Evolutionary conservation across 2,113 vertebrate species (phyloP).

Genomic region (Tor tambroides): DNA sequence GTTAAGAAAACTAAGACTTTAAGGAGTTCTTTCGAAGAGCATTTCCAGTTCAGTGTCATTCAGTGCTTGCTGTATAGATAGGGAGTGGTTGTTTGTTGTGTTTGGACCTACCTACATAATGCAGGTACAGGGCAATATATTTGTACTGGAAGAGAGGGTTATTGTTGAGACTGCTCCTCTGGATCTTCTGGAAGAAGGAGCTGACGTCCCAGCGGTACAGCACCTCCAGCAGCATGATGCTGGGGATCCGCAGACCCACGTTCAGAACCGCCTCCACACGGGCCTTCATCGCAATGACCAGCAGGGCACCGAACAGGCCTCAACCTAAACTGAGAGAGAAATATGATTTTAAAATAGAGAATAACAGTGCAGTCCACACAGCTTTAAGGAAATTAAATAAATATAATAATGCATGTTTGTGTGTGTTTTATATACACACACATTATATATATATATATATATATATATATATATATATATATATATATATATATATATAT

Average conservation of each 20-base stretch:
- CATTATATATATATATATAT: too few relatives aligned
- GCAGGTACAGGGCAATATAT: constrained; percentile 97
- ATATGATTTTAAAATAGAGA: neutral
- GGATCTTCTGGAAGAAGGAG: constrained; percentile 99
- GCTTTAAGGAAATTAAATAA: too few relatives aligned
- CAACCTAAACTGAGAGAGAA: constrained; percentile 56
- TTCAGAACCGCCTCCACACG: constrained; percentile 94
- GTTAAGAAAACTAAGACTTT: neutral
- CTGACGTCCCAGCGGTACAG: constrained; percentile 98
- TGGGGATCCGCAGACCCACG: constrained; percentile 95
- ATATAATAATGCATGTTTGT: too few relatives aligned
- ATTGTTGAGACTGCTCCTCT: constrained; percentile 94
- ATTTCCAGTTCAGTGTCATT: constrained; percentile 1
- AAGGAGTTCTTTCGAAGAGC: neutral
- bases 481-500: too few relatives aligned
- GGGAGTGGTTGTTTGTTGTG: neutral
- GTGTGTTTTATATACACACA: too few relatives aligned
- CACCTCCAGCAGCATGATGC: constrained; percentile 98
- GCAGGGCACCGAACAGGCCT: constrained; percentile 64
- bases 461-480: too few relatives aligned
- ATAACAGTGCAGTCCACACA: too few relatives aligned
- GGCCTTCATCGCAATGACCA: constrained; percentile 90
- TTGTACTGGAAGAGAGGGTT: constrained; percentile 99
- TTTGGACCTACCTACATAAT: constrained; percentile 92
- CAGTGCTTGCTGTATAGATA: neutral